Conservation (phyloP, 2,797 vertebrate species). For the Dryobates pubescens region DNA sequence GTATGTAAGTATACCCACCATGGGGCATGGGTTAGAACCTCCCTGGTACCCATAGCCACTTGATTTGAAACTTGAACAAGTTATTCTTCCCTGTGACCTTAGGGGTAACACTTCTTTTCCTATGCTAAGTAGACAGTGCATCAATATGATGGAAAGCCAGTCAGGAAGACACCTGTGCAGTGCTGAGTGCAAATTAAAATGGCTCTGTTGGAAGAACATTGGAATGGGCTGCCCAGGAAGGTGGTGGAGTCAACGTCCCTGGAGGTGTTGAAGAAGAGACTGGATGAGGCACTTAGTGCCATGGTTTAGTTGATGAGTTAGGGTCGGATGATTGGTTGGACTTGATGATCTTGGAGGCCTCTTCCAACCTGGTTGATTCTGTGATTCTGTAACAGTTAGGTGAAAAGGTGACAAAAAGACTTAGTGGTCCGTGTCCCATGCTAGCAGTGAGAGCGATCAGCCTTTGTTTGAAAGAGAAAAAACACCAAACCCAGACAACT, state of each 20-base stretch:
- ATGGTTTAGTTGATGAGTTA: too few species aligned
- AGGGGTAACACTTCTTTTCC: neutral
- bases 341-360: too few species aligned
- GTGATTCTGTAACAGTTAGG: neutral
- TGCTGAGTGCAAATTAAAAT: neutral
- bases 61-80: neutral
- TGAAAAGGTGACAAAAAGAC: neutral
- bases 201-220: neutral
- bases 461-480: neutral
- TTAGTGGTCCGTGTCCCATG: neutral
- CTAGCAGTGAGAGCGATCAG: neutral
- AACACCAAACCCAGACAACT: neutral
- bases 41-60: neutral
- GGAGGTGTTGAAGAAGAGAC: too few species aligned
- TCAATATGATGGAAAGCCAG: neutral
- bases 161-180: neutral
- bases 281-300: too few species aligned
- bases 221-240: too few species aligned
- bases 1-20: neutral
- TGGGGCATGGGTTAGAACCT: neutral
- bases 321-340: too few species aligned
- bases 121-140: neutral
- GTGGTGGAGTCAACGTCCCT: too few species aligned
- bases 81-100: neutral
- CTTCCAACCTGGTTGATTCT: too few species aligned